Conservation (phyloP, 2,888 invertebrate genomes). For the Stenoptilia bipunctidactyla region DNA sequence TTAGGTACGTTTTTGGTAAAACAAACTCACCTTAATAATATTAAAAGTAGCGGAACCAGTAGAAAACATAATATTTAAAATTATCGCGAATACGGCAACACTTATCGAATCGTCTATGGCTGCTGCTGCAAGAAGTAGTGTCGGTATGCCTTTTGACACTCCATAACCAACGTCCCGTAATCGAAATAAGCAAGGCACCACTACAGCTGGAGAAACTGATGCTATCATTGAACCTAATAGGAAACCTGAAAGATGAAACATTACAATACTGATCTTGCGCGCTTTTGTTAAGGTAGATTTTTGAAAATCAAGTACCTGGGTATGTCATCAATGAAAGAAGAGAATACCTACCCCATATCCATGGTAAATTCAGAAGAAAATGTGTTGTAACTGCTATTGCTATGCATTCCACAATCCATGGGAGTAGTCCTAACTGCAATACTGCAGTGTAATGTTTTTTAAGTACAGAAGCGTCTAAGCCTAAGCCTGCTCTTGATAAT, state of each 20-base stretch:
- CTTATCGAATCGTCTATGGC: conserved; percentile 93
- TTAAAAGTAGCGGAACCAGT: conserved; percentile 74
- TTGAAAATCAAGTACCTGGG: too few species aligned
- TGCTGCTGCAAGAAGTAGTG: conserved; percentile 87
- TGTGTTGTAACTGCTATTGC: conserved; percentile 73
- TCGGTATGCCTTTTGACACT: conserved; percentile 88
- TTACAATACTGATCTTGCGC: not conserved
- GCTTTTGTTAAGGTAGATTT: too few species aligned
- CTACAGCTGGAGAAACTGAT: conserved; percentile 92
- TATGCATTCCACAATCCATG: conserved; percentile 81
- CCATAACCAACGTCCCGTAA: conserved; percentile 82
- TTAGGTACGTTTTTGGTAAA: too few species aligned
- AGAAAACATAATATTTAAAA: conserved; percentile 84
- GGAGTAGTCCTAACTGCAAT: conserved; percentile 81
- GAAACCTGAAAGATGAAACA: conserved; percentile 43
- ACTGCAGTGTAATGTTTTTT: conserved; percentile 79
- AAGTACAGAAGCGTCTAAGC: conserved; percentile 82
- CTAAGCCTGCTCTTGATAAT: conserved; percentile 85
- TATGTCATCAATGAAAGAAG: too few species aligned
- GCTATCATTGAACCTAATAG: conserved; percentile 84
- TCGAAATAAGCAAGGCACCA: conserved; percentile 86
- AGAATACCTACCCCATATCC: conserved; percentile 76
- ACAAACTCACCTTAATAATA: conserved; percentile 67
- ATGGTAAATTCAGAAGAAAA: conserved; percentile 79
- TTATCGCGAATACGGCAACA: conserved; percentile 87